Base-by-base conservation (phyloP, 2,113 vertebrate species). In the Lagopus muta region DNA sequence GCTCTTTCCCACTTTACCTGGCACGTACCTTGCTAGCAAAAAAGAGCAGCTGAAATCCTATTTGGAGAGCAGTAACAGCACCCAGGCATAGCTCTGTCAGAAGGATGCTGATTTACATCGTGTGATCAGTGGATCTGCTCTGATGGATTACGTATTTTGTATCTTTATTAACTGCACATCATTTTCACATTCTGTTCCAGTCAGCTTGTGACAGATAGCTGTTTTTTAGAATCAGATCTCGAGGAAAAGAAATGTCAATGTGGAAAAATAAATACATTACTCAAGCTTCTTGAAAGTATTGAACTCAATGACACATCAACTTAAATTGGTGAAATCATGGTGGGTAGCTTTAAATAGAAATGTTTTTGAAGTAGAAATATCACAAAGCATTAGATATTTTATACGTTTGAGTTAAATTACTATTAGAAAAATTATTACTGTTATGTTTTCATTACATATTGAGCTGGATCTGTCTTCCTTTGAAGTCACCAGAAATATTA, bases 151-250 rank as follows among this genome's bases (percentile, higher is more conserved):
- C 4, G 4, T 91, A 83, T 72, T 94, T 93, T 83, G 73, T 94
- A 67, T 92, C 93, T 91, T 91, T 91, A 94, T 91, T 94, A 94
- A 91, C 43, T 74, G 57, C 32, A 85, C 85, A 89, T 93, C 67
- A 88, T 40, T 91, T 88, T 86, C 75, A 81, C 76, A 95, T 91
- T 88, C 67, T 83, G 65, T 94, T 94, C 82, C 83, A 78, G 76
- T 95, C 88, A 92, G 88, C 52, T 88, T 71, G 72, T 93, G 93
- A 94, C 94, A 94, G 79, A 89, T 66, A 94, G 64, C 61, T 89
- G 36, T 61, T 88, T 93, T 95, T 94, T 54, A 40, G 88, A 92
- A 81, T 86, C 88, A 66, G 72, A 90, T 89, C 85, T 90, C 72
- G 77, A 90, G 76, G 91, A 52, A 78, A 93, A 90, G 89, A 91